Evolutionary conservation across 2,113 vertebrate species (phyloP), one percentile per base, ranked within the genome.

Genomic region (Pelobates fuscus): DNA sequence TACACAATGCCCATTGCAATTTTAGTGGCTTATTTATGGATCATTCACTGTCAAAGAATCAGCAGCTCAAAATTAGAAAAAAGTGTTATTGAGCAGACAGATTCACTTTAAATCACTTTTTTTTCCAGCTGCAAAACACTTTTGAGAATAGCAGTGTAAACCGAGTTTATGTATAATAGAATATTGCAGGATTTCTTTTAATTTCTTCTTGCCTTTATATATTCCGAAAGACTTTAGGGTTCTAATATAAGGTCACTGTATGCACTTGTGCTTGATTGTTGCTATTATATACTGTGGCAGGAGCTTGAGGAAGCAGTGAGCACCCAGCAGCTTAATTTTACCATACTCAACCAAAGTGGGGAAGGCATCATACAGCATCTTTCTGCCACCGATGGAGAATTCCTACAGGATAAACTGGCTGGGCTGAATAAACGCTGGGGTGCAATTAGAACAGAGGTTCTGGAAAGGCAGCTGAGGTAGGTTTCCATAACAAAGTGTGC

Each of bases 251-350:
- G 70, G 44, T 41, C 58, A 46, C 41, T 49, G 70, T 37, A 71
- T 55, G 26, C 61, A 57, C 18, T 29, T 44, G 41, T 24, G 43
- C 20, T n/a, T 41, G 25, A 25, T 5, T 27, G 5, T 71, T 46
- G 15, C 30, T 32, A 10, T 65, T 23, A 44, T 78, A 77, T 18
- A 82, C 80, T 82, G 18, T 84, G 59, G 26, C 79, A 99, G 97
- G 95, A 97, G 58, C 89, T 99, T 5, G 94, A 98, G 78, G 94
- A 96, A 57, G 93, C 93, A 18, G 54, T 98, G 55, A 81, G 77
- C 71, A 92, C 84, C 80, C 95, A 95, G 83, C 90, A 94, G 82
- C 77, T 82, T 5, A 84, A 88, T 61, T 78, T 96, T 80, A 84
- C 82, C 2, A 81, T 79, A 0, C 30, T 98, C 12, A 93, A 86